phyloP scores from a whole-genome alignment of 1,140 invertebrate species.

The Drosophila aff. region DNA sequence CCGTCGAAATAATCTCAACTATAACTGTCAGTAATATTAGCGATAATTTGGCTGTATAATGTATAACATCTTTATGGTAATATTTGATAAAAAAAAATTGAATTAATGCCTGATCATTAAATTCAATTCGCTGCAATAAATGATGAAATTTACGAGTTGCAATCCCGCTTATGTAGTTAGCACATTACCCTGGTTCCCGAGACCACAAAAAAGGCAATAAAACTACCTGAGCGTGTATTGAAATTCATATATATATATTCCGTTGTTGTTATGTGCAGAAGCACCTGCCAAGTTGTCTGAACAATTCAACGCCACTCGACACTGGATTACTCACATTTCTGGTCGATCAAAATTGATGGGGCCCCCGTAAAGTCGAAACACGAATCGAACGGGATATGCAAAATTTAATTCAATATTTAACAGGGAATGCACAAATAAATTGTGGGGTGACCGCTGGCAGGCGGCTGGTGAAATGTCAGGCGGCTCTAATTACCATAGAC shows the following conservation, averaged over 20 bases:
- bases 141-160: conserved; percentile 25
- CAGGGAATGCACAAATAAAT: conserved; percentile 31
- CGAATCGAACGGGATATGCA: conserved; percentile 16
- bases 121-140: conserved; percentile 30
- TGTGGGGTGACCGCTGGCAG: background rate
- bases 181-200: conserved; percentile 19
- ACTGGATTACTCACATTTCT: conserved; percentile 48
- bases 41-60: conserved; percentile 14
- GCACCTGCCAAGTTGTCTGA: conserved; percentile 43
- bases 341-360: conserved; percentile 50
- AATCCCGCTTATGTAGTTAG: conserved; percentile 18
- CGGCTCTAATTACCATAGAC: conserved; percentile 48
- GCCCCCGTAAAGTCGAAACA: conserved; percentile 27
- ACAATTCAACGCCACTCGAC: conserved; percentile 15
- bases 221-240: conserved; percentile 24
- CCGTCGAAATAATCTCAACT: conserved; percentile 22
- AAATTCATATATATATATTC: background rate
- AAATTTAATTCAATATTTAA: conserved; percentile 49
- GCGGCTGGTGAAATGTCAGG: conserved; percentile 51
- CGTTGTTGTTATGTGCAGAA: conserved; percentile 10
- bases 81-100: background rate
- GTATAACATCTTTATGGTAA: conserved; percentile 23
- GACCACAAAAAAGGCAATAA: conserved; percentile 6
- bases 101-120: conserved; percentile 7
- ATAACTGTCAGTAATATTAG: conserved; percentile 37